Evolutionary conservation across 1,140 invertebrate genomes (phyloP), one percentile per base, ranked within the genome.

Genomic region (Sinonovacula constricta): DNA sequence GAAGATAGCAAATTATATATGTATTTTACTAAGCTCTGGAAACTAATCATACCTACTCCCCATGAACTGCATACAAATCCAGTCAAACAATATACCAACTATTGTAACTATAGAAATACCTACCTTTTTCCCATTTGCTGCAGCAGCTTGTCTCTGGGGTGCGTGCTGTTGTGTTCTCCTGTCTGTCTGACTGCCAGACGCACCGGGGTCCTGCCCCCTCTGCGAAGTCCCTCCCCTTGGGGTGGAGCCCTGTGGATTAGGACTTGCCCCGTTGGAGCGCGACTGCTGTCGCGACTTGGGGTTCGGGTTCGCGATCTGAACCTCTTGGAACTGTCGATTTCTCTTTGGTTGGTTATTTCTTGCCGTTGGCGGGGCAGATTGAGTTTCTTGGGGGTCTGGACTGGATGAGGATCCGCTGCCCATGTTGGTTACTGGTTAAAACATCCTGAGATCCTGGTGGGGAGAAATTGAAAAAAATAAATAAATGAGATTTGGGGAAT

Each of bases 241-340:
- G 1, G 33, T 34, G 12, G 60, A 31, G n/a, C 49, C 33, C 24
- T 67, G 65, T 7, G 70, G 57, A 31, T 74, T 39, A 15, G 70
- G 70, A 30, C 60, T 76, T 12, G 72, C 51, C 7, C 72, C 72
- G 22, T 54, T 26, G 18, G 59, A 49, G 1, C 71, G 45, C 12
- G 34, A 18, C 1, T 3, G 39, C 39, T 62, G 45, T 0, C 53
- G 59, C 10, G 62, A 45, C 45, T 63, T n/a, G 10, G 59, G 26
- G 28, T 15, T 33, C 26, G 10, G n/a, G 1, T 22, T 36, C 31
- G 24, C 51, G 22, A 76, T 76, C 51, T 76, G 72, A 10, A 76
- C 72, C 31, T 76, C 72, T 59, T 76, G 59, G 34, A 76, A 76
- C 63, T 76, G 72, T 24, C 72, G 62, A 49, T 76, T 76, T 28